Conservation (phyloP, 2,797 vertebrate species). For the Dromococcyx pavoninus region DNA sequence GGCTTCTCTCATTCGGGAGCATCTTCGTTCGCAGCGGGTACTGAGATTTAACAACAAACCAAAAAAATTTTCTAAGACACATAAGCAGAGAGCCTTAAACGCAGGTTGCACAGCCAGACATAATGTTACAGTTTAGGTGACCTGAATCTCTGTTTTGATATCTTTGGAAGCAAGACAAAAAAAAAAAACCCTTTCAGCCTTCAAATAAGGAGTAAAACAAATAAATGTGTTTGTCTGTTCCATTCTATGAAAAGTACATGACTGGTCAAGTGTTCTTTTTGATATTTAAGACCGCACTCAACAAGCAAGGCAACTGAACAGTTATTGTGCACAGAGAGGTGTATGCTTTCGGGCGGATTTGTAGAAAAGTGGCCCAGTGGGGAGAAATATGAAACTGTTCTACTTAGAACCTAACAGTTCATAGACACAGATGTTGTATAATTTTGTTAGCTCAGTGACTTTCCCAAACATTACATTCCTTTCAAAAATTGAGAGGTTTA, state of each 20-base stretch:
- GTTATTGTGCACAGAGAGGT: not conserved
- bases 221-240: not conserved
- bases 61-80: not conserved
- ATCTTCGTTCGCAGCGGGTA: rapidly evolving
- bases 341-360: not conserved
- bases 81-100: not conserved
- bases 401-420: not conserved
- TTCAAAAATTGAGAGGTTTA: not conserved
- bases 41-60: not conserved
- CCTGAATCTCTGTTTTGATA: not conserved
- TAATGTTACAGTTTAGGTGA: not conserved
- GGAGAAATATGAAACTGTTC: not conserved
- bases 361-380: not conserved
- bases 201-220: not conserved
- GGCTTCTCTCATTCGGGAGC: not conserved
- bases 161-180: not conserved
- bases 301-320: not conserved
- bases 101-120: not conserved
- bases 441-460: rapidly evolving
- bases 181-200: not conserved
- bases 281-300: not conserved
- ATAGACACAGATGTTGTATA: not conserved
- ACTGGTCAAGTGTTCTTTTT: not conserved
- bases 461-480: not conserved
- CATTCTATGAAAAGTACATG: not conserved